Evolutionary conservation across 2,113 vertebrate genomes (phyloP).

Genomic region (Lepidothrix coronata): DNA sequence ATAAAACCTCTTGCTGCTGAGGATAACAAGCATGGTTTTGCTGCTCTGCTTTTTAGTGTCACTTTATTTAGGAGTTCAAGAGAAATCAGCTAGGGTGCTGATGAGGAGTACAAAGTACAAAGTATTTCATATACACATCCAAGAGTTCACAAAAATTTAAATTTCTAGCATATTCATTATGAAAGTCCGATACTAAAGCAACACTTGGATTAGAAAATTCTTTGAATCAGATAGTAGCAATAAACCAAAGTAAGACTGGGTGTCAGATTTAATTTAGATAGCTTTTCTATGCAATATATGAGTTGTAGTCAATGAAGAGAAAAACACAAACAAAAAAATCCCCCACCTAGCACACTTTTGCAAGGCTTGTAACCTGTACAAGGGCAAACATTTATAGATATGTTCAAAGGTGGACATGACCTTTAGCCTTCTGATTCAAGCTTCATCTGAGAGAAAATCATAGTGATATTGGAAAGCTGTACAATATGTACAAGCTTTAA

Average conservation of each 20-base stretch:
- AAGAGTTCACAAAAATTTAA: conserved; percentile 2
- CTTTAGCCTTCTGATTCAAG: neutral
- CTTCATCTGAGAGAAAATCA: conserved; percentile 4
- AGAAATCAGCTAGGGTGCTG: neutral
- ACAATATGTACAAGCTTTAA: neutral
- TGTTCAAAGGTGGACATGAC: neutral
- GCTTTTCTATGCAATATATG: neutral
- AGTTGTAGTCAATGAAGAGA: neutral
- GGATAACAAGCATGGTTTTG: neutral
- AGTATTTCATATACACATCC: neutral
- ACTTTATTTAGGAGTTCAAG: neutral
- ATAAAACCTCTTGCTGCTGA: neutral
- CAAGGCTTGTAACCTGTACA: neutral
- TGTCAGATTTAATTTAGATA: neutral
- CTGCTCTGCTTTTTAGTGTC: neutral
- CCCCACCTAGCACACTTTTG: neutral
- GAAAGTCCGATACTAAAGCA: neutral
- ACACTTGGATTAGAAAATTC: neutral
- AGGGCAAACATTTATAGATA: conserved; percentile 27
- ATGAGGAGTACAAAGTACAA: neutral
- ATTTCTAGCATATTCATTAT: neutral
- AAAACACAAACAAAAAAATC: neutral
- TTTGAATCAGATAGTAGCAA: neutral
- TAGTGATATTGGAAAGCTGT: neutral
- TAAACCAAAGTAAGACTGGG: neutral